phyloP scores from a whole-genome alignment of 2,888 invertebrate species.

The Luperina nickerlii region DNA sequence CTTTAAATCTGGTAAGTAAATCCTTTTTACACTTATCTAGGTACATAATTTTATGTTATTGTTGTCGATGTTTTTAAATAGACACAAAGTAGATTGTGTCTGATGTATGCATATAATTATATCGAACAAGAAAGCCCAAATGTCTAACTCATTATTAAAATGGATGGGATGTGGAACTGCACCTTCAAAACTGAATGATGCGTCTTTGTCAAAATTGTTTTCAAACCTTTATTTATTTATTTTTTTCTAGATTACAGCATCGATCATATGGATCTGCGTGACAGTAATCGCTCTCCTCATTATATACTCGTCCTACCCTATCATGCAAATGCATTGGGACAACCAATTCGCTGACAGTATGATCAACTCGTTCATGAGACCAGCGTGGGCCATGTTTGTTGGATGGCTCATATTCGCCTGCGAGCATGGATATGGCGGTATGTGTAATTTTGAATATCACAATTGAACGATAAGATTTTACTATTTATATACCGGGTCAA shows the following conservation, averaged over 20 bases:
- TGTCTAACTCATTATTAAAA: not conserved
- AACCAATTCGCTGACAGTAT: slow-evolving; percentile 77
- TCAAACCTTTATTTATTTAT: not conserved
- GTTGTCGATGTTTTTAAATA: not conserved
- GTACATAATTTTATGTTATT: not conserved
- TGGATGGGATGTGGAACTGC: too few relatives aligned
- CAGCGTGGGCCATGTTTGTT: slow-evolving; percentile 84
- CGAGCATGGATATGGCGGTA: slow-evolving; percentile 80
- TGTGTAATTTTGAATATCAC: not conserved
- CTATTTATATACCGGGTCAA: not conserved
- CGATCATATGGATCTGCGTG: slow-evolving; percentile 68
- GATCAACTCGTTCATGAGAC: slow-evolving; percentile 81
- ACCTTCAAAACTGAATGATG: not conserved
- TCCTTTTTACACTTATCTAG: not conserved
- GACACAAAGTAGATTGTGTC: not conserved
- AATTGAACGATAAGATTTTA: not conserved
- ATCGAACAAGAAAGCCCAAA: not conserved
- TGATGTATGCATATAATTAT: not conserved
- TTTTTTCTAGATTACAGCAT: slow-evolving; percentile 64
- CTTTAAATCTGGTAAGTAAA: slow-evolving; percentile 70
- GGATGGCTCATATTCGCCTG: slow-evolving; percentile 88
- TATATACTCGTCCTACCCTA: slow-evolving; percentile 70
- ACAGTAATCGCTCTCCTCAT: slow-evolving; percentile 55
- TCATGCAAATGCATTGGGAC: slow-evolving; percentile 76
- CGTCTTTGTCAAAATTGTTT: not conserved